These are phyloP conservation scores for Frieseomelitta varia DNA, from an alignment of 1,140 invertebrate species.

Conservation along the genomic window DNA sequence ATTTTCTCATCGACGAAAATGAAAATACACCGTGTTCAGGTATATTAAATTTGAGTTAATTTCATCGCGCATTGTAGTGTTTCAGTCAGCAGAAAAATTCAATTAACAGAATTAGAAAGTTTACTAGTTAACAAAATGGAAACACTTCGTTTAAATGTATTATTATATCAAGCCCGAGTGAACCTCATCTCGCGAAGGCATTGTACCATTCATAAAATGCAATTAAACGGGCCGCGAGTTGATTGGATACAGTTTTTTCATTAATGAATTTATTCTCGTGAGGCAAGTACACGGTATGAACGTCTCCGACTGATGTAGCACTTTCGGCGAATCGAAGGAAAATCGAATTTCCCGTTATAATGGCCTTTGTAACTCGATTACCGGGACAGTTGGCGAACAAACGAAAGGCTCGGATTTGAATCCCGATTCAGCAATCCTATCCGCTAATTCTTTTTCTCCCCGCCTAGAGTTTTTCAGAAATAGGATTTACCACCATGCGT, in stretches of 20 bases:
- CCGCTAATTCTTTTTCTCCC: constrained; percentile 7
- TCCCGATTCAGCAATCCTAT: constrained; percentile 6
- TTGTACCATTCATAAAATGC: neutral
- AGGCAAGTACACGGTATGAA: too few species aligned
- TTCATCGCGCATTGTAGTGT: too few species aligned
- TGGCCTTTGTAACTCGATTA: constrained; percentile 5
- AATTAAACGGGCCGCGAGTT: neutral
- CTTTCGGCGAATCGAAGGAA: neutral
- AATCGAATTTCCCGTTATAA: constrained; percentile 16
- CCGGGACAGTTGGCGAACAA: neutral
- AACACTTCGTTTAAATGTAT: too few species aligned
- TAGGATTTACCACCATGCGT: neutral
- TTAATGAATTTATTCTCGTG: neutral
- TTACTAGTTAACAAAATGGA: too few species aligned
- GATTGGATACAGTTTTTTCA: neutral
- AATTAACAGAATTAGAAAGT: too few species aligned
- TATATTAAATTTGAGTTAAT: too few species aligned
- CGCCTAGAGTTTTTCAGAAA: neutral
- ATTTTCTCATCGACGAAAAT: too few species aligned
- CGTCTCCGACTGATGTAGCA: neutral
- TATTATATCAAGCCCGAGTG: too few species aligned
- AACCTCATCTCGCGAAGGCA: too few species aligned
- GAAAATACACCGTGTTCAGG: too few species aligned
- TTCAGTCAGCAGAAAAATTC: too few species aligned
- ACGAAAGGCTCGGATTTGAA: neutral